phyloP scores from a whole-genome alignment of 2,797 vertebrate genomes.

The Botia almorhae region DNA sequence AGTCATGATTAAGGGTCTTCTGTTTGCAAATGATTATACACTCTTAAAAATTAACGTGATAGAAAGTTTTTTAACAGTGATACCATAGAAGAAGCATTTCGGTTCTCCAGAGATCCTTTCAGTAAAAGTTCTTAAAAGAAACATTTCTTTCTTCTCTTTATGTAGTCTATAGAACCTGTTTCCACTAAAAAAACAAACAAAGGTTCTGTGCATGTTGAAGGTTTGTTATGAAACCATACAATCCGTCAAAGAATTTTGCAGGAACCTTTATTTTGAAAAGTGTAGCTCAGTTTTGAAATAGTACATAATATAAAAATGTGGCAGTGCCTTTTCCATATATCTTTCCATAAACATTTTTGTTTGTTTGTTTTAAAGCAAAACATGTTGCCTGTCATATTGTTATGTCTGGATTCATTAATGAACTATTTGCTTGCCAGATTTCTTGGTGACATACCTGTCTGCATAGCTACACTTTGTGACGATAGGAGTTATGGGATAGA shows the following conservation, averaged over 20 bases:
- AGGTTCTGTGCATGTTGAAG: too few relatives aligned
- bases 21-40: too few relatives aligned
- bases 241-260: too few relatives aligned
- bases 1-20: slow-evolving; percentile 14
- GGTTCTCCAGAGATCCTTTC: too few relatives aligned
- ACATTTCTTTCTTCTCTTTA: too few relatives aligned
- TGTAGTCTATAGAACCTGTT: too few relatives aligned
- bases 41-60: neutral
- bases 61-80: too few relatives aligned
- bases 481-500: neutral
- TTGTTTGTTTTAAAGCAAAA: neutral
- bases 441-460: neutral
- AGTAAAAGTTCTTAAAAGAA: too few relatives aligned
- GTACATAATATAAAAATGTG: neutral
- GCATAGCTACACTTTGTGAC: neutral
- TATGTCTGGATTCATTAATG: neutral
- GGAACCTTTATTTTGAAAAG: too few relatives aligned
- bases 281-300: neutral
- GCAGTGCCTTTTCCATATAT: slow-evolving; percentile 24
- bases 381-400: neutral
- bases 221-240: too few relatives aligned
- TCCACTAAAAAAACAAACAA: too few relatives aligned
- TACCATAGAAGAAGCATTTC: too few relatives aligned
- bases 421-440: neutral
- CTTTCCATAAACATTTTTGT: neutral